Evolutionary conservation across 2,888 invertebrate species (phyloP), one percentile per base, ranked within the genome.

Genomic region (Drosophila antonietae): DNA sequence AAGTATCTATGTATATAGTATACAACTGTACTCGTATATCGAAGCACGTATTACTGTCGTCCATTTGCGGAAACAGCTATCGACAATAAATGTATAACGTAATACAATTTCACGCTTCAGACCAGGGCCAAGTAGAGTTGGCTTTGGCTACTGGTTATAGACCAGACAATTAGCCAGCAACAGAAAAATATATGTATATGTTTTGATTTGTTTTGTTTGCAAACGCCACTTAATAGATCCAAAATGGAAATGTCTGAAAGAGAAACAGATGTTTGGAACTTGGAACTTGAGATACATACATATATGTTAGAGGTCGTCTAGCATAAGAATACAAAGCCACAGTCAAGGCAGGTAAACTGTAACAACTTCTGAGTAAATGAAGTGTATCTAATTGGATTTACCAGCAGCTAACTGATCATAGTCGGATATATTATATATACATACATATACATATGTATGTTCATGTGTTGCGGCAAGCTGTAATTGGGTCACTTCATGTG

Each of bases 21-120:
- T 31, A 15, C 28, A 46, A 46, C 23, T 23, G 49, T 49, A 53
- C 51, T 62, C 78, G 39, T n/a, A 66, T 76, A 74, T 78, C 75
- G 56, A 28, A 66, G 78, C 76, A 77, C 76, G 79, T 78, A 71
- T 56, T 67, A 49, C 51, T 52, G 47, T 67, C 47, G 56, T 59
- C 44, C 68, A 53, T 76, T 76, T 80, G 80, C 80, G 80, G 80
- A 81, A 81, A 80, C 80, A 63, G 61, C 66, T 65, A 81, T 73
- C 69, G 75, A 67, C 66, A 70, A 73, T 61, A 68, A 55, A 47
- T 37, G 41, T 68, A 61, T 68, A 75, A 53, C 68, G 72, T 78
- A 76, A 82, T 76, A 76, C 80, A 76, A 82, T 81, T 81, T 82
- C 80, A 82, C 73, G 80, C 80, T 72, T 46, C 20, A 69, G 67